Conservation (phyloP, 1,140 invertebrate species). For the Chymomyza costata region DNA sequence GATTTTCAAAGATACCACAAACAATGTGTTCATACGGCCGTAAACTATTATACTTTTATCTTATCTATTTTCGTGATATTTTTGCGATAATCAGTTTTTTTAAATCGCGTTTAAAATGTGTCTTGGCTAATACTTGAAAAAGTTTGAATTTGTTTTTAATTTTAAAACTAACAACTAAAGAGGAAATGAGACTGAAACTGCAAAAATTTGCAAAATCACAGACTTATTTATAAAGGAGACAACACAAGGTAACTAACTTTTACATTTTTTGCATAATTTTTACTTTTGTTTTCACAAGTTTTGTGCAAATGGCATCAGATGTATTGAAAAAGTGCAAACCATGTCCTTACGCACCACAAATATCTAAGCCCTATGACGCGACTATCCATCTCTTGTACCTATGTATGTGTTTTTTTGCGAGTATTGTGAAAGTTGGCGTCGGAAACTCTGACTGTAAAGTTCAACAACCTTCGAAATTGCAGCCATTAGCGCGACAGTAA, state of each 20-base stretch:
- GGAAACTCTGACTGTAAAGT: slow-evolving; percentile 27
- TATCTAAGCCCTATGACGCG: not conserved
- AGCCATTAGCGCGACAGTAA: slow-evolving; percentile 10
- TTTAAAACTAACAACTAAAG: not conserved
- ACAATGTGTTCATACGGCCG: slow-evolving; percentile 67
- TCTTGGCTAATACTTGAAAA: slow-evolving; percentile 52
- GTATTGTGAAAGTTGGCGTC: slow-evolving; percentile 37
- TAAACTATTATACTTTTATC: slow-evolving; percentile 60
- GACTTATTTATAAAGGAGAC: slow-evolving; percentile 1
- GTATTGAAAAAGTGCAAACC: slow-evolving; percentile 22
- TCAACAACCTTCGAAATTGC: slow-evolving; percentile 44
- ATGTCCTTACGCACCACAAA: slow-evolving; percentile 43
- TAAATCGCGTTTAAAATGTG: slow-evolving; percentile 73
- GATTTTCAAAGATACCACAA: slow-evolving; percentile 14
- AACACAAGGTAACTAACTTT: slow-evolving; percentile 18
- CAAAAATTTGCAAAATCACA: too few species aligned
- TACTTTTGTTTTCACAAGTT: slow-evolving; percentile 46
- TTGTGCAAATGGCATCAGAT: too few species aligned
- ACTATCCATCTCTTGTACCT: not conserved
- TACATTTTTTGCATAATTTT: slow-evolving; percentile 24
- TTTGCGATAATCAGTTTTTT: slow-evolving; percentile 72
- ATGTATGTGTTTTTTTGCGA: not conserved
- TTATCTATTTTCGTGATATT: slow-evolving; percentile 71
- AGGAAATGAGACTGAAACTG: slow-evolving; percentile 45
- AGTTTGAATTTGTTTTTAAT: not conserved